Evolutionary conservation across 2,113 vertebrate genomes (phyloP).

Genomic region (Albula glossodonta): DNA sequence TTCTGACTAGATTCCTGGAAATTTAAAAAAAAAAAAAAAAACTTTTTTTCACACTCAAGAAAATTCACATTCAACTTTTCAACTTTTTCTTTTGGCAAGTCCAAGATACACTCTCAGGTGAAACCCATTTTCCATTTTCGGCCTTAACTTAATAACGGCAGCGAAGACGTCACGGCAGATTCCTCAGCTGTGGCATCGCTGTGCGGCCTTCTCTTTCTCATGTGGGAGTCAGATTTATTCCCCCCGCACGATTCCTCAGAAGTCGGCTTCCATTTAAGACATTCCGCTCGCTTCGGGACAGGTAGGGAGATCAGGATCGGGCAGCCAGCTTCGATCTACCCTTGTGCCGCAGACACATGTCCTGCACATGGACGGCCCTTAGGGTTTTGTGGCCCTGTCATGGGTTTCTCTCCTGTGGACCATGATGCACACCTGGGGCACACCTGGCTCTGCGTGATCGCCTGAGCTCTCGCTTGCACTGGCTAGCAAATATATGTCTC

Average conservation of each 20-base stretch:
- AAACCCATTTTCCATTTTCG: background rate
- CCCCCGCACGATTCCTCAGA: background rate
- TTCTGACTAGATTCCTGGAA: background rate
- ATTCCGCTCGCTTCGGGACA: background rate
- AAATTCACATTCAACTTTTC: background rate
- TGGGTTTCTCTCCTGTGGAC: background rate
- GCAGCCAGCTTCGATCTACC: background rate
- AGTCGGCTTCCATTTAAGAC: background rate
- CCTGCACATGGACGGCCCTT: background rate
- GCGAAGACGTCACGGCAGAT: background rate
- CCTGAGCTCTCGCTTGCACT: background rate
- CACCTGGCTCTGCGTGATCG: background rate
- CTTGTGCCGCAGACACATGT: too few relatives aligned
- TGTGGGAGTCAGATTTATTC: background rate
- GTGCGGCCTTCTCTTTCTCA: background rate
- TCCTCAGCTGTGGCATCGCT: background rate
- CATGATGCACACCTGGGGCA: background rate
- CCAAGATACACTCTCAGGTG: background rate
- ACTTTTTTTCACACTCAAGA: background rate
- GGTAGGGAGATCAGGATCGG: background rate
- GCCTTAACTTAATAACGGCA: background rate
- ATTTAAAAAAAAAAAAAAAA: background rate
- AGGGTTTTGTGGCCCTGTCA: background rate
- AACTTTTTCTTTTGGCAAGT: background rate
- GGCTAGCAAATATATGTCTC: background rate